These are phyloP conservation scores for Thaumetopoea pityocampa DNA, from an alignment of 1,140 invertebrate genomes.

Conservation along the genomic window DNA sequence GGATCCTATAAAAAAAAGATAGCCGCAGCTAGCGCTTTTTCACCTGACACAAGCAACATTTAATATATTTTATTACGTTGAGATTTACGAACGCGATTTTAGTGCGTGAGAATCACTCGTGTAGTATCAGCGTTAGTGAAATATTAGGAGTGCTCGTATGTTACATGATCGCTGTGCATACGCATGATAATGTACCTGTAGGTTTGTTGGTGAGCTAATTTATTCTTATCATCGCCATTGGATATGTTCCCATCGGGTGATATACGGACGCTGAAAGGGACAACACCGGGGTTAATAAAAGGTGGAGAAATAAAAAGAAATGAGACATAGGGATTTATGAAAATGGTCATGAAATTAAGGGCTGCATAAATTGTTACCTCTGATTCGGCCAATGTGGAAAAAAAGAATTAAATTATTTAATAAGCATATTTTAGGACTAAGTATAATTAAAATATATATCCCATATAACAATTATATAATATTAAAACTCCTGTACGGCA, in stretches of 20 bases:
- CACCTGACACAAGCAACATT: no score
- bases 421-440: constrained; percentile 15
- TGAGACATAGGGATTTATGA: constrained; percentile 31
- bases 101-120: no score
- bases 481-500: no score
- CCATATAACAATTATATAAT: constrained; percentile 3
- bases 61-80: no score
- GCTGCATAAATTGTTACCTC: constrained; percentile 56
- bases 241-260: constrained; percentile 70
- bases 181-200: constrained; percentile 81
- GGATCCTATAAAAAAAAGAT: no score
- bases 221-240: constrained; percentile 81
- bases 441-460: no score
- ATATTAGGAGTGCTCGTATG: no score
- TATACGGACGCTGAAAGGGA: constrained; percentile 73
- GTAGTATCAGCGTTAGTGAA: no score
- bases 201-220: constrained; percentile 87
- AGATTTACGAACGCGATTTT: no score
- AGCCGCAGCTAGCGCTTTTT: no score
- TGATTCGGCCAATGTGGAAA: constrained; percentile 58
- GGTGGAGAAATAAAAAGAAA: constrained; percentile 37
- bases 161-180: constrained; percentile 44
- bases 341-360: constrained; percentile 34
- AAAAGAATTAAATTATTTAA: constrained; percentile 47
- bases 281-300: constrained; percentile 65